phyloP scores from a whole-genome alignment of 2,888 invertebrate species.

The Poecilus cupreus region DNA sequence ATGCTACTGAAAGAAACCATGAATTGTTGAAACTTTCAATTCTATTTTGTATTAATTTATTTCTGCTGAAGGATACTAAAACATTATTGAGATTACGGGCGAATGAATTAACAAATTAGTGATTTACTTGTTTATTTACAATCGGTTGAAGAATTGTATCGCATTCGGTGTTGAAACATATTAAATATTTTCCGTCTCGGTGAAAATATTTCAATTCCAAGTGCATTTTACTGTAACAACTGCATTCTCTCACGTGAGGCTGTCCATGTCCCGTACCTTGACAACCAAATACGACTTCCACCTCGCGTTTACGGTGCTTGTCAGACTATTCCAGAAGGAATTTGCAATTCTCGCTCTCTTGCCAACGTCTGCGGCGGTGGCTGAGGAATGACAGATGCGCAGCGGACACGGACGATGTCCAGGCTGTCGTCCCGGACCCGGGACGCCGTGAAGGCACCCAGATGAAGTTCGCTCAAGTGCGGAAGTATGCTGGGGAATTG shows the following conservation, averaged over 20 bases:
- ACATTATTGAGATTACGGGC: no score
- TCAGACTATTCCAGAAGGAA: not conserved
- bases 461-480: not conserved
- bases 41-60: no score
- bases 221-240: not conserved
- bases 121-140: no score
- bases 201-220: no score
- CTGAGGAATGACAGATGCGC: not conserved
- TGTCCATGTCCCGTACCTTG: not conserved
- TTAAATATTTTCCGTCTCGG: no score
- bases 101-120: no score
- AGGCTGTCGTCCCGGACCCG: not conserved
- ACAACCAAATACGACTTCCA: not conserved
- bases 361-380: not conserved
- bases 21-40: no score
- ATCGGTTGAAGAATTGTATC: no score
- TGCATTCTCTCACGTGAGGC: no score
- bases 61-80: no score
- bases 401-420: not conserved
- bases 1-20: no score
- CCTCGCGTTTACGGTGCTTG: not conserved
- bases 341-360: not conserved
- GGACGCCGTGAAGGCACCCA: not conserved
- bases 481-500: not conserved
- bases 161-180: no score